Evolutionary conservation across 2,888 invertebrate species (phyloP).

Genomic region (Drosophila melanosoma): DNA sequence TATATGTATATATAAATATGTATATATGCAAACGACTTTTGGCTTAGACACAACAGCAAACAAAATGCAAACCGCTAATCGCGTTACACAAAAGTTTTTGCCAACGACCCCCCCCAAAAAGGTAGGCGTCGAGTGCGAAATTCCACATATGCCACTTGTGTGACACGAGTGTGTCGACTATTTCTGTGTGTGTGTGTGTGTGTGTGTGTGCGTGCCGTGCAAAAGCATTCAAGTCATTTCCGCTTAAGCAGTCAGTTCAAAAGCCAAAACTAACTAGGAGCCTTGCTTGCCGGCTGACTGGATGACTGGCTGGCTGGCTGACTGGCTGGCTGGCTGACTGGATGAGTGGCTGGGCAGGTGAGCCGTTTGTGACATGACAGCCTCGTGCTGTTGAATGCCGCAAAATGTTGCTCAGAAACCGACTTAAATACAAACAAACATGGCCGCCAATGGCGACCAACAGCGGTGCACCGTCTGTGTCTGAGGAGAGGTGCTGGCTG

Average conservation of each 20-base stretch:
- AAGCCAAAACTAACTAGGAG: constrained; percentile 46
- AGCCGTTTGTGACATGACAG: constrained; percentile 65
- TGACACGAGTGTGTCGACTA: constrained; percentile 44
- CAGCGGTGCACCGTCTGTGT: not conserved
- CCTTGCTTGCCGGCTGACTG: constrained; percentile 1
- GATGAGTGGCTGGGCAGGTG: constrained; percentile 13
- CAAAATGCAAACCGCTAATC: constrained; percentile 79
- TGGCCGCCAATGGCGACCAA: constrained; percentile 65
- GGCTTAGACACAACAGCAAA: constrained; percentile 63
- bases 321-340: constrained; percentile 1
- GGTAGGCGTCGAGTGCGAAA: constrained; percentile 76
- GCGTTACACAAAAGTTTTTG: constrained; percentile 76
- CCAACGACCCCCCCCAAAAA: constrained; percentile 27
- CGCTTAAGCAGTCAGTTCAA: constrained; percentile 74
- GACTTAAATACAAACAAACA: constrained; percentile 81
- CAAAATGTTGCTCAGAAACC: constrained; percentile 77
- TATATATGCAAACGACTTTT: constrained; percentile 43
- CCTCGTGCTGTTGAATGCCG: constrained; percentile 72
- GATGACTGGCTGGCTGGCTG: not conserved
- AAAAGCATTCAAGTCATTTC: constrained; percentile 81
- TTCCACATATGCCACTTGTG: constrained; percentile 76
- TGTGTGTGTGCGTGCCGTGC: constrained; percentile 35
- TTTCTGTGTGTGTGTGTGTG: constrained; percentile 10
- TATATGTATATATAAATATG: not conserved
- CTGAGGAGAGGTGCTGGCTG: not conserved